Evolutionary conservation across 2,888 invertebrate genomes (phyloP).

Genomic region (Zaprionus bogoriensis): DNA sequence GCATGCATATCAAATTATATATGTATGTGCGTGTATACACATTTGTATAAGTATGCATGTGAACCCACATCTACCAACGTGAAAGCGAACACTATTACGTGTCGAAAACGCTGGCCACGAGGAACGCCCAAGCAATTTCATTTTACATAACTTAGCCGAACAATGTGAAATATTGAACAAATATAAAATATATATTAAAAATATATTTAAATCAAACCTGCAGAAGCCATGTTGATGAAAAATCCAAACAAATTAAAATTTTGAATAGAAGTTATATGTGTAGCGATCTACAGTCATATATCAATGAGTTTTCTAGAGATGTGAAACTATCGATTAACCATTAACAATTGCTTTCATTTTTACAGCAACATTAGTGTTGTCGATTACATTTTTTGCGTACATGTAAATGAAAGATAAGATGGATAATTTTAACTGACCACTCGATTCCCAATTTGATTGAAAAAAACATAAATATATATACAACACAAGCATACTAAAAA

Average conservation of each 20-base stretch:
- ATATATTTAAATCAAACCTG: conserved; percentile 86
- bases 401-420: too few species aligned
- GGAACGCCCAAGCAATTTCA: conserved; percentile 10
- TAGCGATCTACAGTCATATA: conserved; percentile 40
- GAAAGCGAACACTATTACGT: conserved; percentile 54
- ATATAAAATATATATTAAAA: not conserved
- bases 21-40: not conserved
- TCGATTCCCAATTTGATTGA: too few species aligned
- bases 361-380: not conserved
- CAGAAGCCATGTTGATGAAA: conserved; percentile 88
- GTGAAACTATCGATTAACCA: conserved; percentile 2
- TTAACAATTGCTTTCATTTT: not conserved
- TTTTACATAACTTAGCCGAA: not conserved
- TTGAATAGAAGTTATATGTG: conserved; percentile 56
- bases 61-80: conserved; percentile 4
- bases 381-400: too few species aligned
- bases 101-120: conserved; percentile 47
- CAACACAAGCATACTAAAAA: too few species aligned
- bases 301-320: conserved; percentile 19
- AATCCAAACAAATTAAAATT: conserved; percentile 67
- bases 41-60: conserved; percentile 10
- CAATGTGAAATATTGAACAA: not conserved
- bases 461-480: too few species aligned
- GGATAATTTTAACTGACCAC: too few species aligned
- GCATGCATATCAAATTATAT: not conserved